A percentile compares a stretch with the other conserved stretches of the same genome.
Evolutionary conservation across 2,113 vertebrate genomes (phyloP).

Genomic region (Cynoglossus semilaevis): DNA sequence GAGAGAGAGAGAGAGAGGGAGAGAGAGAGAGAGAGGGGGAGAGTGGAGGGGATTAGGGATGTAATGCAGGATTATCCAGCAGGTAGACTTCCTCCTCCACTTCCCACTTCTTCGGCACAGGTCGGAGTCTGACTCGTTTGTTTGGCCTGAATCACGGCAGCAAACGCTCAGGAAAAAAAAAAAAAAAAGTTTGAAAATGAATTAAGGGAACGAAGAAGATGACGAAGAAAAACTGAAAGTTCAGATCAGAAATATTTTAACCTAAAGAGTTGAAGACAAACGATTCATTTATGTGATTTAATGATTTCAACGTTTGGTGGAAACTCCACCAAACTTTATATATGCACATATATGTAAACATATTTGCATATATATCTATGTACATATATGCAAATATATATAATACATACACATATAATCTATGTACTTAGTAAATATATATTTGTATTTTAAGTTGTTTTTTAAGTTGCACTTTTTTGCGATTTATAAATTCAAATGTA

Average conservation of each 20-base stretch:
- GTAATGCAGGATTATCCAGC: conserved; percentile 74
- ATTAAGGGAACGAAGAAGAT: neutral
- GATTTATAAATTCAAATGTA: too few species aligned
- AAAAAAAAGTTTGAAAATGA: neutral
- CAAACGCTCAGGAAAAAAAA: neutral
- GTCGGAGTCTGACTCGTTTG: neutral
- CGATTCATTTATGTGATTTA: too few species aligned
- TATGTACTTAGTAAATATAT: too few species aligned
- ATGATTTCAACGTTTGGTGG: too few species aligned
- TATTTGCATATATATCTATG: too few species aligned
- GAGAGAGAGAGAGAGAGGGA: neutral
- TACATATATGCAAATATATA: too few species aligned
- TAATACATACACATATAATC: too few species aligned
- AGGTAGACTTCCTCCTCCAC: conserved; percentile 65
- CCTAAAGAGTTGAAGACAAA: neutral
- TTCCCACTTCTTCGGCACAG: conserved; percentile 51
- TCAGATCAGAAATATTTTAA: conserved; percentile 18
- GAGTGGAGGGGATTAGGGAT: conserved; percentile 60
- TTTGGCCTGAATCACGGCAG: neutral
- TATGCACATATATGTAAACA: too few species aligned
- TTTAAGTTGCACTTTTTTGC: too few species aligned
- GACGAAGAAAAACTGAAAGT: conserved; percentile 19
- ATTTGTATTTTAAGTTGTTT: too few species aligned
- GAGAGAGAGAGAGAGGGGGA: conserved; percentile 18
- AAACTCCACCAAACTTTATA: too few species aligned